A percentile compares a stretch with the other conserved stretches of the same genome.
phyloP scores from a whole-genome alignment of 2,113 vertebrate genomes.

The Bagarius yarrelli region DNA sequence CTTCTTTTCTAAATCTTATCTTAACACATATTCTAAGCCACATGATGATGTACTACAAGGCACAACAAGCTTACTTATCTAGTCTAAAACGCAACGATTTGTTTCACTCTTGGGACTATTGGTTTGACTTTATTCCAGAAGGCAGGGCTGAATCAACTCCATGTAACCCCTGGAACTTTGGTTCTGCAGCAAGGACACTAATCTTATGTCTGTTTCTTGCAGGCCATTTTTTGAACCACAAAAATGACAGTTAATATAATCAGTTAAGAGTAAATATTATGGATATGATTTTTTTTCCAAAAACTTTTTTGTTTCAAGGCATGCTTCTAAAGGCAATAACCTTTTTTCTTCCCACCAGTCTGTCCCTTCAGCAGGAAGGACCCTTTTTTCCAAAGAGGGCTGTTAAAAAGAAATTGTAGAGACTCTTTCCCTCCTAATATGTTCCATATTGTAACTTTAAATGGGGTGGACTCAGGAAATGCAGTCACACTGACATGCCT shows the following conservation, averaged over 20 bases:
- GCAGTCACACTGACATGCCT: slow-evolving; percentile 74
- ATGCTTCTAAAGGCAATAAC: slow-evolving; percentile 51
- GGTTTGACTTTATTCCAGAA: not conserved
- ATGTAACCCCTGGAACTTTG: not conserved
- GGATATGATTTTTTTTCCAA: not conserved
- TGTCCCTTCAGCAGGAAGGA: slow-evolving; percentile 60
- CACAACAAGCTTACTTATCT: not conserved
- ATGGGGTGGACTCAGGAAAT: slow-evolving; percentile 76
- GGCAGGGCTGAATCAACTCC: not conserved
- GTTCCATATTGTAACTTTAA: slow-evolving; percentile 82
- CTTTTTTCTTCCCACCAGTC: slow-evolving; percentile 57
- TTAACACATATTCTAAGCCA: not conserved
- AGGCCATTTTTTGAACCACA: too few species aligned
- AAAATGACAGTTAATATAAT: too few species aligned
- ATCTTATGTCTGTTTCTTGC: not conserved
- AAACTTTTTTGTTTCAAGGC: slow-evolving; percentile 42
- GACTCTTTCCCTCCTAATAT: slow-evolving; percentile 64
- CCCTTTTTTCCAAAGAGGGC: slow-evolving; percentile 51
- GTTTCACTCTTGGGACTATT: not conserved
- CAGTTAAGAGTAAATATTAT: not conserved
- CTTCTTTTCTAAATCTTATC: not conserved
- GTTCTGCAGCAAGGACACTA: not conserved
- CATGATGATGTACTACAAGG: not conserved
- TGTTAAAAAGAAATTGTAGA: slow-evolving; percentile 72
- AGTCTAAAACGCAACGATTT: slow-evolving; percentile 4